These are phyloP conservation scores for Laothoe populi DNA, from an alignment of 2,888 invertebrate species.

Conservation along the genomic window DNA sequence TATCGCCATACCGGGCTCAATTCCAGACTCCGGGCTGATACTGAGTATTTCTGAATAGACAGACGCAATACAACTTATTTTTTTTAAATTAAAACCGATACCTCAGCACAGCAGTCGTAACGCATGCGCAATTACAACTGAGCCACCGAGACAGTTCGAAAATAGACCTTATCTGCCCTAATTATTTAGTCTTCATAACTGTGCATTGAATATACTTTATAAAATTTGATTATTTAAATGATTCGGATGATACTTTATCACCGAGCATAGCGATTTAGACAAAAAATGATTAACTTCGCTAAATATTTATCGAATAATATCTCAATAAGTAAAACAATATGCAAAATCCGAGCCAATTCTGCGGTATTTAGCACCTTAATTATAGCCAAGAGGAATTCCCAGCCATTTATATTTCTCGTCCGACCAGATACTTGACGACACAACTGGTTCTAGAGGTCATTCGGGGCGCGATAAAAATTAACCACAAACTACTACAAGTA, in stretches of 20 bases:
- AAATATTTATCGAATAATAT: background rate
- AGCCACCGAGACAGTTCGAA: background rate
- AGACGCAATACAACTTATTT: too few relatives aligned
- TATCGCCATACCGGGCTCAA: too few relatives aligned
- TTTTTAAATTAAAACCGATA: too few relatives aligned
- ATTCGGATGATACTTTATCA: too few relatives aligned
- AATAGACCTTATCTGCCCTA: background rate
- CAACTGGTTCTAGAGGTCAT: slow-evolving; percentile 24
- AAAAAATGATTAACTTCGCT: background rate
- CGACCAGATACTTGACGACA: slow-evolving; percentile 16
- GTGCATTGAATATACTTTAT: background rate
- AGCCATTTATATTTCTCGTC: background rate
- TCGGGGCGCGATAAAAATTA: slow-evolving; percentile 46
- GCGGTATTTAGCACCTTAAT: slow-evolving; percentile 6
- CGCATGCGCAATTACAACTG: too few relatives aligned
- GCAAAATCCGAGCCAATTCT: background rate
- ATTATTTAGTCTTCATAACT: background rate
- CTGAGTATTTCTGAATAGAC: too few relatives aligned
- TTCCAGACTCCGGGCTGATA: too few relatives aligned
- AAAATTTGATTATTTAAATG: background rate
- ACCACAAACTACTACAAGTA: slow-evolving; percentile 55
- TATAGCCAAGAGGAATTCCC: background rate
- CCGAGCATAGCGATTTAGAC: background rate
- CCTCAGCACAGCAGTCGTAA: too few relatives aligned
- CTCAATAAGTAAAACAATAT: background rate